Percentiles rank a stretch among this genome's conserved stretches.
Conservation (phyloP, 2,797 vertebrate species). For the Nyctibius grandis region DNA sequence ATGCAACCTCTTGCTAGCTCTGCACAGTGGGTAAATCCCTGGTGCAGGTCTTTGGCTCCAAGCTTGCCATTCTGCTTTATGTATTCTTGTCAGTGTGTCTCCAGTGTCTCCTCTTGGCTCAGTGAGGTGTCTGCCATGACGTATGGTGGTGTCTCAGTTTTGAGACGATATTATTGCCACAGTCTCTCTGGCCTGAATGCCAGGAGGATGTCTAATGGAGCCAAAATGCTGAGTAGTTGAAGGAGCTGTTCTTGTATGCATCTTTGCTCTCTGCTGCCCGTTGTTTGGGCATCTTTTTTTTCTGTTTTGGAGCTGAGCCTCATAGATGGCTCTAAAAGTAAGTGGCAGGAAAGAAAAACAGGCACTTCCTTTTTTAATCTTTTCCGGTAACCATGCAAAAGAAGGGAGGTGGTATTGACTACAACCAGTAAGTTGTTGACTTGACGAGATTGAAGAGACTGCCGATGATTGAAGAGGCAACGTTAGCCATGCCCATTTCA, state of each 20-base stretch:
- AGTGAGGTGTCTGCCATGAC: neutral
- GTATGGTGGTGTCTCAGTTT: neutral
- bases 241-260: neutral
- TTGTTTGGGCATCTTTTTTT: neutral
- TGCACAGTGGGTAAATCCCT: rapidly evolving
- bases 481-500: neutral
- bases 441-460: neutral
- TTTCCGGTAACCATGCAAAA: neutral
- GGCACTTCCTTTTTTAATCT: neutral
- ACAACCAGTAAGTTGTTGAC: neutral
- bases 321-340: neutral
- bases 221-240: neutral
- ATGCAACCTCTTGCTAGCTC: neutral
- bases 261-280: neutral
- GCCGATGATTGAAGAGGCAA: neutral
- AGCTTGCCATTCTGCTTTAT: neutral
- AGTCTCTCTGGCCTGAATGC: neutral
- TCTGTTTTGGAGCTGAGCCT: neutral
- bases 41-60: neutral
- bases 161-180: neutral
- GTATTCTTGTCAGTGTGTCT: neutral
- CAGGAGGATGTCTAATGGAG: neutral
- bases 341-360: neutral
- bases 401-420: neutral
- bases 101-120: neutral